These are phyloP conservation scores for Xanthia togata DNA, from an alignment of 2,888 invertebrate species.

Conservation along the genomic window DNA sequence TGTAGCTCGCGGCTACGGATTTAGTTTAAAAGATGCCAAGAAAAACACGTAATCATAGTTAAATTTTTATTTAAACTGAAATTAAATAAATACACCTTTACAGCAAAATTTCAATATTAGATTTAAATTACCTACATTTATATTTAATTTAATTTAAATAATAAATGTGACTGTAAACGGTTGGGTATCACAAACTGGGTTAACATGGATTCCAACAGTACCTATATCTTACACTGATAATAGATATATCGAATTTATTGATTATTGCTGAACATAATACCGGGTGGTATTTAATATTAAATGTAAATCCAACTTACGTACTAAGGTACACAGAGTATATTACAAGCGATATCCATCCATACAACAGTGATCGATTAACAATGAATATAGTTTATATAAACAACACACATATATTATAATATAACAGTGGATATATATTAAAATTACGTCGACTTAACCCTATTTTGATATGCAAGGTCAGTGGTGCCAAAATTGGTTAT, in stretches of 20 bases:
- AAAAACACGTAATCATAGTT: constrained; percentile 74
- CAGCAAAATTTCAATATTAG: constrained; percentile 84
- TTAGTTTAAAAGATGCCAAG: constrained; percentile 33
- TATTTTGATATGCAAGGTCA: constrained; percentile 84
- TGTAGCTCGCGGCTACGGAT: too few relatives aligned
- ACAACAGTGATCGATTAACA: constrained; percentile 73
- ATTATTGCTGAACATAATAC: constrained; percentile 54
- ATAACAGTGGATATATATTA: constrained; percentile 71
- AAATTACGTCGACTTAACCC: constrained; percentile 74
- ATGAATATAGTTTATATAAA: constrained; percentile 68
- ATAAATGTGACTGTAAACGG: constrained; percentile 89
- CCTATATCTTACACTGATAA: constrained; percentile 26
- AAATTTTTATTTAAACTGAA: constrained; percentile 86
- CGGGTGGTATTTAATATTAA: constrained; percentile 44
- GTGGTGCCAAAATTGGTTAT: constrained; percentile 65
- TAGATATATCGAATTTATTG: constrained; percentile 34
- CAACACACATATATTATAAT: constrained; percentile 68
- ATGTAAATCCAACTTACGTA: constrained; percentile 40
- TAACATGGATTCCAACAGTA: constrained; percentile 57
- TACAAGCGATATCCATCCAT: constrained; percentile 69
- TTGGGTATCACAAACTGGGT: constrained; percentile 45
- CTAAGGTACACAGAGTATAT: constrained; percentile 63
- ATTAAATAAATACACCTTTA: constrained; percentile 88
- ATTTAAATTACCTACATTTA: constrained; percentile 81
- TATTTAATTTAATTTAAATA: constrained; percentile 78